Conservation (phyloP, 2,113 vertebrate species). For the Gadus macrocephalus region DNA sequence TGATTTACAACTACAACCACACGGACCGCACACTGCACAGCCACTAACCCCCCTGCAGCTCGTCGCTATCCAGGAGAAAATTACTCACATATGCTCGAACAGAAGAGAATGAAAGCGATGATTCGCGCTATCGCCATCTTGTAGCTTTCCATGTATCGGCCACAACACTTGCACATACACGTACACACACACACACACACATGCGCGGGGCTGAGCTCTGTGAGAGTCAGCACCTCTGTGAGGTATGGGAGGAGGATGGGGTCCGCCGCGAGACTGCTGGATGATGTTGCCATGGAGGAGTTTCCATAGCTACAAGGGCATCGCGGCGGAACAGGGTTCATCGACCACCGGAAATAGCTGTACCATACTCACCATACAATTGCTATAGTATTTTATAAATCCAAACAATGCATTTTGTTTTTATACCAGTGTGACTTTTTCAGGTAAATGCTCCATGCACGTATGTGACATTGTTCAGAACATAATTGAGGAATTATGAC, state of each 20-base stretch:
- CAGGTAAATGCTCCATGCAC: not conserved
- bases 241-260: slow-evolving; percentile 55
- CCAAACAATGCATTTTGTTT: too few species aligned
- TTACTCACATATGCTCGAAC: slow-evolving; percentile 62
- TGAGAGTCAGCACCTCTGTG: slow-evolving; percentile 49
- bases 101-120: slow-evolving; percentile 49
- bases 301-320: slow-evolving; percentile 74
- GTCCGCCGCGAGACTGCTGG: slow-evolving; percentile 49
- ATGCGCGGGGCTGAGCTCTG: not conserved
- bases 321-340: slow-evolving; percentile 22
- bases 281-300: slow-evolving; percentile 73
- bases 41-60: not conserved
- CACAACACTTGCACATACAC: slow-evolving; percentile 14
- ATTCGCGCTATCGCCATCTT: slow-evolving; percentile 72
- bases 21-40: not conserved
- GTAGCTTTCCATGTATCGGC: slow-evolving; percentile 45
- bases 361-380: not conserved
- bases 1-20: not conserved
- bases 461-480: not conserved
- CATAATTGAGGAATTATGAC: too few species aligned
- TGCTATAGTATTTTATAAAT: too few species aligned
- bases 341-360: not conserved
- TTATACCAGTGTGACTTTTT: not conserved
- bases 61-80: not conserved
- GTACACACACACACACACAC: slow-evolving; percentile 12